Percentiles rank a stretch among this genome's conserved stretches.
These are phyloP conservation scores for Ceratothoa steindachneri DNA, from an alignment of 2,888 invertebrate genomes.

Conservation along the genomic window DNA sequence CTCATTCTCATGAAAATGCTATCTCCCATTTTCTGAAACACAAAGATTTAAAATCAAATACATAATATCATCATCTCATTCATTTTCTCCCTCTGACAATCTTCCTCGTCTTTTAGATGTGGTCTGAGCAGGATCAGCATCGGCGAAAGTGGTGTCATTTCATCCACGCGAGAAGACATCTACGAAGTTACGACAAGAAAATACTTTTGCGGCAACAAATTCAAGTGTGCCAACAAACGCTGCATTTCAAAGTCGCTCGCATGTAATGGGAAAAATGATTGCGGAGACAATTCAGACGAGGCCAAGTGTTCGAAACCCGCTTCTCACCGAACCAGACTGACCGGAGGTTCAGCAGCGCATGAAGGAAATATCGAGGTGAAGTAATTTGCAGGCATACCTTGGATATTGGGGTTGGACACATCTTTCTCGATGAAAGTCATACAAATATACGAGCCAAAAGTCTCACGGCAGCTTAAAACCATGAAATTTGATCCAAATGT, in stretches of 20 bases:
- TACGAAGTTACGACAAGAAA: slow-evolving; percentile 29
- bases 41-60: too few species aligned
- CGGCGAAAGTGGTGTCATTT: slow-evolving; percentile 15
- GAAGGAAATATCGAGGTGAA: slow-evolving; percentile 39
- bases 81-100: too few species aligned
- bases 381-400: too few species aligned
- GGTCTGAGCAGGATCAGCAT: slow-evolving; percentile 21
- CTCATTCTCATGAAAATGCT: too few species aligned
- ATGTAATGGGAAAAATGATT: slow-evolving; percentile 34
- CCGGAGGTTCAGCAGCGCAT: slow-evolving; percentile 21
- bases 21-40: too few species aligned
- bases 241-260: slow-evolving; percentile 15
- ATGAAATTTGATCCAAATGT: too few species aligned
- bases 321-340: slow-evolving; percentile 18
- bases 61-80: too few species aligned
- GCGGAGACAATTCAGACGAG: slow-evolving; percentile 35
- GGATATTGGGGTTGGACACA: too few species aligned
- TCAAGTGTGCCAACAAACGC: slow-evolving; percentile 24
- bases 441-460: too few species aligned
- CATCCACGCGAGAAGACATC: slow-evolving; percentile 19
- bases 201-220: slow-evolving; percentile 7
- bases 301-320: slow-evolving; percentile 12
- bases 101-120: slow-evolving; percentile 19
- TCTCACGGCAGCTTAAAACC: too few species aligned
- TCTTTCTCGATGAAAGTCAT: too few species aligned